Base-by-base conservation (phyloP, 2,113 vertebrate species). In the Thermophis baileyi region DNA sequence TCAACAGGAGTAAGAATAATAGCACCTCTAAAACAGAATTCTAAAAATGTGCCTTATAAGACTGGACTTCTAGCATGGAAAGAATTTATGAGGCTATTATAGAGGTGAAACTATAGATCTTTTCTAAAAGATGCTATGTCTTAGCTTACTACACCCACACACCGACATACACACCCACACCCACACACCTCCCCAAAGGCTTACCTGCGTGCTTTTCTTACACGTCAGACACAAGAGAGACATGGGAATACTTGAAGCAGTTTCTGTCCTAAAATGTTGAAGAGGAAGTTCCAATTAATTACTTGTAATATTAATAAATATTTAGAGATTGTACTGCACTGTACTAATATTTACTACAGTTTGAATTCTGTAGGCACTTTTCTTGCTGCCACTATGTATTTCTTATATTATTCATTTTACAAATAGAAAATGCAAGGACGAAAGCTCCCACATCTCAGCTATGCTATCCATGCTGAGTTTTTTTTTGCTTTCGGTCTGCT, bases 141-240 rank as follows among this genome's bases (percentile, higher is more conserved):
- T 40, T 22, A 22, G 20, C 35, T 81, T 81, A 81, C 74, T 16
- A 40, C 35, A 20, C 25, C 8, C 22, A 10, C 27, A 3, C 57
- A 63, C 27, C 51, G 30, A 88, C 14, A n/a, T 18, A 20, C 16
- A n/a, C 1, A 30, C 22, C 25, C 55, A 57, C 0, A 20, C 16
- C 14, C 1, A 30, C 22, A 57, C 55, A 57, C 0, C 86, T 7
- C n/a, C 0, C 18, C 35, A 81, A 0, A 3, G 35, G 6, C 93
- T 97, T 97, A 97, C 97, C 97, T 97, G 94, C 7, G 27, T 4
- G 0, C 88, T 22, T 6, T 49, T 91, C 88, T 87, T 60, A 2
- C 91, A 98, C 1, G 0, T 74, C 85, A 91, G 54, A 50, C 97
- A 97, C 35, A 85, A 18, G 69, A 3, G 89, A 30, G 91, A n/a